phyloP scores from a whole-genome alignment of 2,797 vertebrate species.

The Eremophila alpestris region DNA sequence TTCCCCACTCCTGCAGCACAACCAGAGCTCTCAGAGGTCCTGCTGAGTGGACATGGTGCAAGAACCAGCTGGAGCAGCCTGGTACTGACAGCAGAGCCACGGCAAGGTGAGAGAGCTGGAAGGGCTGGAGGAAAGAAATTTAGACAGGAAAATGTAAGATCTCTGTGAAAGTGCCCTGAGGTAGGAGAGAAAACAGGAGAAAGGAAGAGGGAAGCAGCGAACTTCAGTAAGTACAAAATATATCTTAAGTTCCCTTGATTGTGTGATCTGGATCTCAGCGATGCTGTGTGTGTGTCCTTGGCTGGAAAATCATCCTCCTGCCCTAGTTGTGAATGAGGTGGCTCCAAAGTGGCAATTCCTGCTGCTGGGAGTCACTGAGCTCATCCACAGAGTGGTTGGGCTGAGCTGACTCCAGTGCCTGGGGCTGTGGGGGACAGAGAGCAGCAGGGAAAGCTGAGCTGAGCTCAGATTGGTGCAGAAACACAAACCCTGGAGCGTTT shows the following conservation, averaged over 20 bases:
- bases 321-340: not conserved
- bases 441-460: not conserved
- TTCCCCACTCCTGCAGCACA: not conserved
- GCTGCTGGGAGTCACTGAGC: not conserved
- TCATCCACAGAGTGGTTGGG: not conserved
- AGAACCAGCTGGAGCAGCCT: not conserved
- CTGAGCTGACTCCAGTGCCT: accelerated
- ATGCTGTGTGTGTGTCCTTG: not conserved
- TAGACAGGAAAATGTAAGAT: not conserved
- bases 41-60: not conserved
- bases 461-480: not conserved
- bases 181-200: not conserved
- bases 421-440: accelerated
- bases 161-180: not conserved
- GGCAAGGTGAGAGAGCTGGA: conserved; percentile 5
- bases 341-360: not conserved
- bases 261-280: not conserved
- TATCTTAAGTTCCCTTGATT: not conserved
- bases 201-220: not conserved
- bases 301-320: not conserved
- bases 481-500: accelerated
- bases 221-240: not conserved
- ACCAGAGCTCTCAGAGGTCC: accelerated
- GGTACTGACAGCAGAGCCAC: not conserved
- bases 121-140: not conserved